Evolutionary conservation across 1,140 invertebrate species (phyloP).

Genomic region (Anoplolepis gracilipes): DNA sequence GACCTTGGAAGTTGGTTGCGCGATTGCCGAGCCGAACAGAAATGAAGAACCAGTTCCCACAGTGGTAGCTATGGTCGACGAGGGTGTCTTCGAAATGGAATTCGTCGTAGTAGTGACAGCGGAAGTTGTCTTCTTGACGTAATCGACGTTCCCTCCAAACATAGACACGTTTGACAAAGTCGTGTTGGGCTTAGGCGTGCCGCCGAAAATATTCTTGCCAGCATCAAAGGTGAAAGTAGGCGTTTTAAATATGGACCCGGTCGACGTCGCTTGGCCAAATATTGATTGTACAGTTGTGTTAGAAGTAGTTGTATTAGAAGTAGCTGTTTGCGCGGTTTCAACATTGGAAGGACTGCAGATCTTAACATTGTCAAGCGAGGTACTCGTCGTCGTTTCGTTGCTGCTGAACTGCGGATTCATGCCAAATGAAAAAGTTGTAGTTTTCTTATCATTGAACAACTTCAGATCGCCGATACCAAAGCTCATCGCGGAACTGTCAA

Average conservation of each 20-base stretch:
- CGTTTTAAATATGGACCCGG: slow-evolving; percentile 47
- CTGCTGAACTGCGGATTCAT: slow-evolving; percentile 40
- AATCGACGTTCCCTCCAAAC: neutral
- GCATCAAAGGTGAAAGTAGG: slow-evolving; percentile 11
- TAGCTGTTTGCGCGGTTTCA: slow-evolving; percentile 10
- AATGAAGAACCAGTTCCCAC: neutral
- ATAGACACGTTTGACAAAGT: neutral
- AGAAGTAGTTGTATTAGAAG: neutral
- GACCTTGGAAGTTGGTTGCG: neutral
- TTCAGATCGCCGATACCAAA: slow-evolving; percentile 49
- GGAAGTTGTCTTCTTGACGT: slow-evolving; percentile 1
- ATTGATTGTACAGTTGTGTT: slow-evolving; percentile 6
- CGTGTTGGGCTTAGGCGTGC: neutral
- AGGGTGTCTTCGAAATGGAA: neutral
- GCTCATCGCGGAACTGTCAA: slow-evolving; percentile 48
- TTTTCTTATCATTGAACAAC: slow-evolving; percentile 44
- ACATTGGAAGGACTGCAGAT: slow-evolving; percentile 75
- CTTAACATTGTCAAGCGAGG: slow-evolving; percentile 72
- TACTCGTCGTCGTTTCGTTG: neutral
- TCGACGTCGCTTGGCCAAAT: slow-evolving; percentile 12
- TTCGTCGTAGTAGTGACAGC: neutral
- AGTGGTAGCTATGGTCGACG: neutral
- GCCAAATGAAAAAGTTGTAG: slow-evolving; percentile 56
- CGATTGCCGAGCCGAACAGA: neutral
- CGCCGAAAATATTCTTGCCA: slow-evolving; percentile 59